A percentile compares a stretch with the other conserved stretches of the same genome.
phyloP scores from a whole-genome alignment of 2,888 invertebrate genomes.

The Melangyna quadrimaculata region DNA sequence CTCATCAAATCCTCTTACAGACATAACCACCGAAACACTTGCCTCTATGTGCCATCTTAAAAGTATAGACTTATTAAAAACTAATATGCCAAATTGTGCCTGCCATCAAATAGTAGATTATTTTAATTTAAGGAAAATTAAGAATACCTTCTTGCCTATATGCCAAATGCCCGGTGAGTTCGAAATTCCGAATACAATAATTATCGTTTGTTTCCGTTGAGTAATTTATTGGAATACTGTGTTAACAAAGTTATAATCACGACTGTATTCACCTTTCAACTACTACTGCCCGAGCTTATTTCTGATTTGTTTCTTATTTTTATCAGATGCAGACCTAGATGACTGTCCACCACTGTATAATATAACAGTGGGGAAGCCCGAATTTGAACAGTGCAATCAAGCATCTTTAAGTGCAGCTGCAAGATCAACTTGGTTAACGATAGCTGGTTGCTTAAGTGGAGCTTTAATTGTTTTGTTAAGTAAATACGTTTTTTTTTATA shows the following conservation, averaged over 20 bases:
- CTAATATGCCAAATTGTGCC: slow-evolving; percentile 75
- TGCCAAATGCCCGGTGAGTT: slow-evolving; percentile 77
- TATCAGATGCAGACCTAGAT: slow-evolving; percentile 75
- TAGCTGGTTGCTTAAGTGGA: slow-evolving; percentile 75
- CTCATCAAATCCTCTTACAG: slow-evolving; percentile 83
- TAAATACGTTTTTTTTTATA: slow-evolving; percentile 65
- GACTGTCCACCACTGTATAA: slow-evolving; percentile 78
- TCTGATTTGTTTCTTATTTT: slow-evolving; percentile 37
- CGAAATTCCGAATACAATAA: no score
- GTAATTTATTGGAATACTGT: no score
- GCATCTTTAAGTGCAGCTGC: slow-evolving; percentile 74
- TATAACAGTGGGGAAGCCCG: slow-evolving; percentile 76
- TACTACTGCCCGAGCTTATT: background rate
- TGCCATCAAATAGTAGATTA: slow-evolving; percentile 79
- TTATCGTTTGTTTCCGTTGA: no score
- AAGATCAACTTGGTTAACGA: slow-evolving; percentile 76
- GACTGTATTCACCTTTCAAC: no score
- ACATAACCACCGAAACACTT: slow-evolving; percentile 82
- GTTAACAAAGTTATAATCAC: no score
- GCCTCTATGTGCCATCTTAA: slow-evolving; percentile 85
- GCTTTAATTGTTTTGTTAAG: slow-evolving; percentile 75
- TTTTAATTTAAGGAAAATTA: slow-evolving; percentile 76
- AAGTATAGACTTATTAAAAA: slow-evolving; percentile 82
- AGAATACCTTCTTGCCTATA: slow-evolving; percentile 76
- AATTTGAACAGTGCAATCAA: slow-evolving; percentile 75